phyloP scores from a whole-genome alignment of 2,797 vertebrate genomes.

The Morus bassanus region DNA sequence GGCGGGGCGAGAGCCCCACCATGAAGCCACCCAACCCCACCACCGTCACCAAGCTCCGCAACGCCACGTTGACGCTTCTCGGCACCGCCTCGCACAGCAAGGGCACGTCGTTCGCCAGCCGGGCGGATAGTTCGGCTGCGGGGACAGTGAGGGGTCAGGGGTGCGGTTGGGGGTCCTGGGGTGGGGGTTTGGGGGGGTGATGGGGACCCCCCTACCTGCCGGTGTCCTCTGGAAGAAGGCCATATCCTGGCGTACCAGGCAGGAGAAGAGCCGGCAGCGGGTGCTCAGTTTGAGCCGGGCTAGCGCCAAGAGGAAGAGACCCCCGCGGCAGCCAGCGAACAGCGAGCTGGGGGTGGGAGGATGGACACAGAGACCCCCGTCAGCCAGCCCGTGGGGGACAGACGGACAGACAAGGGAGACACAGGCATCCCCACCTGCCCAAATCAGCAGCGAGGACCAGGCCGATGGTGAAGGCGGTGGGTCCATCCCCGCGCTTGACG shows the following conservation, averaged over 20 bases:
- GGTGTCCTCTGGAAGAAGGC: conserved; percentile 77
- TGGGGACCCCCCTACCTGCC: conserved; percentile 60
- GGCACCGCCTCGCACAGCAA: conserved; percentile 83
- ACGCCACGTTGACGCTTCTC: conserved; percentile 76
- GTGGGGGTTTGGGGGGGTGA: no score
- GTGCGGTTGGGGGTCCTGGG: no score
- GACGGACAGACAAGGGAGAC: no score
- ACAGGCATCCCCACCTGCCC: conserved; percentile 76
- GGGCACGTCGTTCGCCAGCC: conserved; percentile 83
- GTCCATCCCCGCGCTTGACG: conserved; percentile 60
- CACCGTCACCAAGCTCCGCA: conserved; percentile 78
- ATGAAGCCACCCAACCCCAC: conserved; percentile 81
- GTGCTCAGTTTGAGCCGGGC: conserved; percentile 78
- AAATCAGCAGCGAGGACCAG: conserved; percentile 76
- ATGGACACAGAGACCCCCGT: not conserved
- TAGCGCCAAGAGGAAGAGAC: conserved; percentile 71
- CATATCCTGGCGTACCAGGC: conserved; percentile 84
- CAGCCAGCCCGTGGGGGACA: not conserved
- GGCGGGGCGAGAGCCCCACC: conserved; percentile 81
- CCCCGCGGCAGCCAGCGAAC: conserved; percentile 74
- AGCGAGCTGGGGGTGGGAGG: not conserved
- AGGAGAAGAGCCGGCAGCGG: conserved; percentile 78
- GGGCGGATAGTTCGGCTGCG: conserved; percentile 68
- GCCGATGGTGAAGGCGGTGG: conserved; percentile 65
- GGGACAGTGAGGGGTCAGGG: accelerated